A percentile compares a stretch with the other conserved stretches of the same genome.
Evolutionary conservation across 2,797 vertebrate genomes (phyloP).

Genomic region (Sebastes kiyomatsui): DNA sequence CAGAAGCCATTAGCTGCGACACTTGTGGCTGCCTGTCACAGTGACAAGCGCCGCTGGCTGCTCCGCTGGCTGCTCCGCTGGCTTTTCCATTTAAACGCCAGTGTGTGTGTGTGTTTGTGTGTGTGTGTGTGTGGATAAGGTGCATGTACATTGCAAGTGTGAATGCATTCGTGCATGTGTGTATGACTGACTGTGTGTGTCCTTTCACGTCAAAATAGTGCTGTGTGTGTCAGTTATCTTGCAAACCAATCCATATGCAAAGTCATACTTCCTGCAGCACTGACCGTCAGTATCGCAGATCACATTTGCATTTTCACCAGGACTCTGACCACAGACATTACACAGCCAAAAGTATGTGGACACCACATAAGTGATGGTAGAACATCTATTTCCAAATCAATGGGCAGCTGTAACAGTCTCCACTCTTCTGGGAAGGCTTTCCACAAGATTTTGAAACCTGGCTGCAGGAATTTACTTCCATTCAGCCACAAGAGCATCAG

Average conservation of each 20-base stretch:
- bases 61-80: slow-evolving; percentile 5
- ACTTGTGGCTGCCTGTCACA: slow-evolving; percentile 23
- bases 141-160: neutral
- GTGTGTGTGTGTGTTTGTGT: too few species aligned
- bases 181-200: neutral
- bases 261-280: neutral
- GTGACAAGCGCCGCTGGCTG: slow-evolving; percentile 3
- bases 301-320: neutral
- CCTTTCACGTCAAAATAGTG: neutral
- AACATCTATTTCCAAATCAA: neutral
- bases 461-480: neutral
- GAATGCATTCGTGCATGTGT: neutral
- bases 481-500: neutral
- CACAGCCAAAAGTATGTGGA: neutral
- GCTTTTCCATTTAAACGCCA: slow-evolving; percentile 3
- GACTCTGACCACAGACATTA: neutral
- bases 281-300: neutral
- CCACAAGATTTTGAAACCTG: neutral
- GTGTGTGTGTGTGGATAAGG: neutral
- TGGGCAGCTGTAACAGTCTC: neutral
- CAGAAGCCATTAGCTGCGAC: slow-evolving; percentile 33
- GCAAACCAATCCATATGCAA: neutral
- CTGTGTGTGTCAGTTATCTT: neutral
- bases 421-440: neutral
- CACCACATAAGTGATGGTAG: too few species aligned